Evolutionary conservation across 2,888 invertebrate genomes (phyloP).

Genomic region (Pristionchus mayeri): DNA sequence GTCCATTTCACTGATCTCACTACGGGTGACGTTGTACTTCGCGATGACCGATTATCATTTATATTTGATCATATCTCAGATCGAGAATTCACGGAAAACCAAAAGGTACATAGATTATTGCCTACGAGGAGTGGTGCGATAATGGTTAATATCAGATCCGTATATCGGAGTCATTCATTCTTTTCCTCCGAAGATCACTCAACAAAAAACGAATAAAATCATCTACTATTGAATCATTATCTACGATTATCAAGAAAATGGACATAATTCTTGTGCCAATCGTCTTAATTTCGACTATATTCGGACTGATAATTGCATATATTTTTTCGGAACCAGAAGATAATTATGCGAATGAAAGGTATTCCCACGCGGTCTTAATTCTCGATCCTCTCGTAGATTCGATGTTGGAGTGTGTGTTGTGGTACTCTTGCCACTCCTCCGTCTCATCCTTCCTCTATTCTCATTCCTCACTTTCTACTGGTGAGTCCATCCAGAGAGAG

Average conservation of each 20-base stretch:
- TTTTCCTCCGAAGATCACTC: background rate
- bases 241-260: background rate
- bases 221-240: background rate
- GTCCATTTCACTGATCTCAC: background rate
- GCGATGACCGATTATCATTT: background rate
- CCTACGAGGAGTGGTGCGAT: background rate
- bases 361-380: background rate
- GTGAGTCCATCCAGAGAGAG: background rate
- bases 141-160: background rate
- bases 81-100: background rate
- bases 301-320: background rate
- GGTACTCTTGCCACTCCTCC: conserved; percentile 3
- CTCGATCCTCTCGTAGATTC: background rate
- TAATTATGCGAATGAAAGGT: conserved; percentile 10
- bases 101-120: background rate
- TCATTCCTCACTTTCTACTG: background rate
- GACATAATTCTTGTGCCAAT: background rate
- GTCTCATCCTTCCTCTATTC: background rate
- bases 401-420: background rate
- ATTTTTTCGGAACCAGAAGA: background rate
- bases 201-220: background rate
- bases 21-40: background rate
- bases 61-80: background rate
- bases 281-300: background rate
- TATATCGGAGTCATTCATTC: background rate